These are phyloP conservation scores for Muscicapa comitata DNA, from an alignment of 2,797 vertebrate species.

Conservation along the genomic window DNA sequence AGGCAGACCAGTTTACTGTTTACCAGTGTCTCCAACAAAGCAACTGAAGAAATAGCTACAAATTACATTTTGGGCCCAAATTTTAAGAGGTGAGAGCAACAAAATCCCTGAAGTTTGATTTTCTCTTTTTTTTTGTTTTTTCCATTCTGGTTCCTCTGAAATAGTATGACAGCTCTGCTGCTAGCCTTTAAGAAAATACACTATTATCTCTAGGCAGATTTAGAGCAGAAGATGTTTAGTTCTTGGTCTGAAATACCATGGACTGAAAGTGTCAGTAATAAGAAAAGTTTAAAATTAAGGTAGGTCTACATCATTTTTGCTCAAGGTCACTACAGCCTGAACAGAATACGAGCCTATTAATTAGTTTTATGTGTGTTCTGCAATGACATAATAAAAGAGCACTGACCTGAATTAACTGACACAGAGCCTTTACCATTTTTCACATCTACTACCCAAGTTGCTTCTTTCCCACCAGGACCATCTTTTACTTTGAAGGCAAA, in stretches of 20 bases:
- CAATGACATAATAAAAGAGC: not conserved
- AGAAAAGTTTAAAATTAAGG: not conserved
- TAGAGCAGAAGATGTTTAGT: rapidly evolving
- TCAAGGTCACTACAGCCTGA: not conserved
- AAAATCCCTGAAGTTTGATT: not conserved
- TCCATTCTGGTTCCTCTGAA: not conserved
- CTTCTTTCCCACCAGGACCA: slow-evolving; percentile 88
- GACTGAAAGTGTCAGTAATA: not conserved
- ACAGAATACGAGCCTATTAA: not conserved
- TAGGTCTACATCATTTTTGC: not conserved
- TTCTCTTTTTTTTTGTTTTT: not conserved
- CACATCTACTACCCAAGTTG: slow-evolving; percentile 93
- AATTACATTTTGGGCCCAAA: not conserved
- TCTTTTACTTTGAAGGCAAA: slow-evolving; percentile 93
- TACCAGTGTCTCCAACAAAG: not conserved
- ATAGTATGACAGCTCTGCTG: not conserved
- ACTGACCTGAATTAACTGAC: slow-evolving; percentile 82
- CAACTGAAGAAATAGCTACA: not conserved
- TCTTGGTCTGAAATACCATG: not conserved
- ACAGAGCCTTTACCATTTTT: slow-evolving; percentile 93
- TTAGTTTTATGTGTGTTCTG: not conserved
- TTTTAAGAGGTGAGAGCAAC: not conserved
- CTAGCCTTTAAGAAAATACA: not conserved
- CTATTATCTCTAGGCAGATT: not conserved
- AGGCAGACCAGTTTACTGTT: not conserved